Base-by-base conservation (phyloP, 2,888 invertebrate species). In the Mactromeris polynyma region DNA sequence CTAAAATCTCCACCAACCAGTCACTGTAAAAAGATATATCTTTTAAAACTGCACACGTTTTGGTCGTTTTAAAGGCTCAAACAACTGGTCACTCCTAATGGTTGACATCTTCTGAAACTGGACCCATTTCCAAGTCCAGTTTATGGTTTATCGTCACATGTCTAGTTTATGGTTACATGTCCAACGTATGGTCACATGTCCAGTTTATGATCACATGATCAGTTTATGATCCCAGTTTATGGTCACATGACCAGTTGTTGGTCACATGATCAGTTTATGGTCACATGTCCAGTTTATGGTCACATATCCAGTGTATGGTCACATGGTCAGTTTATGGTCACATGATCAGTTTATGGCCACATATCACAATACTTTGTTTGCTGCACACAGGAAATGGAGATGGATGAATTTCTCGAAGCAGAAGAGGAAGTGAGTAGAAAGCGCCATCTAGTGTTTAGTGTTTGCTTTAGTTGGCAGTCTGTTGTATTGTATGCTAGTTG, bases 341-440 rank as follows among this genome's bases (percentile, higher is more conserved):
- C 21, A 58, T 58, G n/a, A n/a, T n/a, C n/a, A n/a, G n/a, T n/a
- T n/a, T n/a, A n/a, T n/a, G n/a, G n/a, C 7, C n/a, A 58, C 19
- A 58, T 58, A 46, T 46, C 81, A 36, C 81, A 33, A 69, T 64
- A 36, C n/a, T 73, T 46, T 83, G 46, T 81, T 58, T 51, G 81
- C 42, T 73, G 73, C 69, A 80, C 81, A 81, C 87, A 92, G 92
- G 91, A 89, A 38, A 78, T 89, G 90, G 91, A 89, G 42, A 91
- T 91, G 88, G 91, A 90, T 31, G 91, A 93, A 46, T 90, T 92
- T 83, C 69, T 91, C n/a, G 81, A 81, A 78, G 85, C 86, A 69
- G 91, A 93, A 79, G 89, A 92, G 88, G 91, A 92, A 88, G 93
- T 93, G 83, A 93, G 93, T 93, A 89, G 31, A 81, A 77, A 69